A percentile compares a stretch with the other conserved stretches of the same genome.
phyloP scores from a whole-genome alignment of 2,797 vertebrate genomes.

The Eulemur rubriventer region DNA sequence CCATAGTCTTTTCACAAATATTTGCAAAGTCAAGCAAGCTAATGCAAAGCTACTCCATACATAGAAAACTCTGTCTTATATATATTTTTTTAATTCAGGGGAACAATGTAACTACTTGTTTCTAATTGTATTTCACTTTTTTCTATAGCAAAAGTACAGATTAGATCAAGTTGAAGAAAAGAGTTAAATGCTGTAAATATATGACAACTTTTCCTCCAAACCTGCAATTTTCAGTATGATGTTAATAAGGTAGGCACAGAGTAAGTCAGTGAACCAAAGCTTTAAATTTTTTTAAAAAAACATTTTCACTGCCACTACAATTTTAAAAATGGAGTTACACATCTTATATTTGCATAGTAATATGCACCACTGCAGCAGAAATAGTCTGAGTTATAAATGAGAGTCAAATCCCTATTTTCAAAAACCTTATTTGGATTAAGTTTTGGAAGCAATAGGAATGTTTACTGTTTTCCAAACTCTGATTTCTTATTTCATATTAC shows the following conservation, averaged over 20 bases:
- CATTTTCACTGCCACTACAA: neutral
- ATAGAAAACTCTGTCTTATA: neutral
- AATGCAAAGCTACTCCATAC: neutral
- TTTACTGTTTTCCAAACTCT: neutral
- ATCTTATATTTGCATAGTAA: neutral
- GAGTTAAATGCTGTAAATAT: constrained; percentile 27
- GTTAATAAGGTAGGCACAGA: neutral
- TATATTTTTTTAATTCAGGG: neutral
- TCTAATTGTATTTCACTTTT: neutral
- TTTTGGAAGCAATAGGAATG: neutral
- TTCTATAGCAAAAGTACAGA: neutral
- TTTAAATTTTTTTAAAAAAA: neutral
- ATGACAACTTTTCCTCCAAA: neutral
- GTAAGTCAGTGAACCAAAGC: constrained; percentile 42
- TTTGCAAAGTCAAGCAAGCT: neutral
- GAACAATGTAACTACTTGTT: neutral
- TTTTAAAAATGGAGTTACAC: constrained; percentile 1
- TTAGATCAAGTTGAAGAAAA: neutral
- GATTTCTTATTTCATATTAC: neutral
- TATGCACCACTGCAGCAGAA: neutral
- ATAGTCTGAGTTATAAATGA: neutral
- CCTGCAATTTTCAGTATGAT: constrained; percentile 2
- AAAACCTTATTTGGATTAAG: neutral
- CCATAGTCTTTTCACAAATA: neutral
- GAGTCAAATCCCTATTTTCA: neutral